Percentiles rank a stretch among this genome's conserved stretches.
Conservation (phyloP, 1,140 invertebrate genomes). For the Zaprionus tsacasi region DNA sequence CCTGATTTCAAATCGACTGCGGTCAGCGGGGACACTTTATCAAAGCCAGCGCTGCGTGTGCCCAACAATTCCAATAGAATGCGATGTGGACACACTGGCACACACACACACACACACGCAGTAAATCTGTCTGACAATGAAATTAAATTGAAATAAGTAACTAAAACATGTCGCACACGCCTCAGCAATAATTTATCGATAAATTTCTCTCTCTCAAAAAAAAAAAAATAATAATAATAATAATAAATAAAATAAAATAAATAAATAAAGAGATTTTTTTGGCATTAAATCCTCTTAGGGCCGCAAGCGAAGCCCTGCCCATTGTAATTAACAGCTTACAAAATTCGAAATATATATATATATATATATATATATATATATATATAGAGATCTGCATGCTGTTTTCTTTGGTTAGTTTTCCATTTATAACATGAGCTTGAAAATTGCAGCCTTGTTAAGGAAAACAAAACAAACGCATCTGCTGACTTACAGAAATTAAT, state of each 20-base stretch:
- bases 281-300: background rate
- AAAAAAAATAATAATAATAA: too few species aligned
- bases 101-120: background rate
- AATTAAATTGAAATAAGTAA: background rate
- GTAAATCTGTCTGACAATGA: background rate
- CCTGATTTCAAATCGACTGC: slow-evolving; percentile 46
- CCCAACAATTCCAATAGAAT: background rate
- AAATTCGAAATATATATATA: background rate
- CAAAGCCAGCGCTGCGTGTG: background rate
- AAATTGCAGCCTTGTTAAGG: too few species aligned
- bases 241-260: too few species aligned
- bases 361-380: background rate
- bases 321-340: background rate
- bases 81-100: background rate
- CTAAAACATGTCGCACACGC: too few species aligned
- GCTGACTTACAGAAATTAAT: slow-evolving; percentile 1
- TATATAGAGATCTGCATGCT: background rate
- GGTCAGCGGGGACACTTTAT: slow-evolving; percentile 28
- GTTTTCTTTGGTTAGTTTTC: background rate
- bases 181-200: background rate
- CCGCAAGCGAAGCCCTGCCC: background rate
- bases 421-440: too few species aligned
- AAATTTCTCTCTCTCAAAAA: background rate
- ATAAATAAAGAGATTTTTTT: too few species aligned
- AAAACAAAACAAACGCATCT: background rate